Evolutionary conservation across 2,888 invertebrate genomes (phyloP).

Genomic region (Lasius fuliginosus): DNA sequence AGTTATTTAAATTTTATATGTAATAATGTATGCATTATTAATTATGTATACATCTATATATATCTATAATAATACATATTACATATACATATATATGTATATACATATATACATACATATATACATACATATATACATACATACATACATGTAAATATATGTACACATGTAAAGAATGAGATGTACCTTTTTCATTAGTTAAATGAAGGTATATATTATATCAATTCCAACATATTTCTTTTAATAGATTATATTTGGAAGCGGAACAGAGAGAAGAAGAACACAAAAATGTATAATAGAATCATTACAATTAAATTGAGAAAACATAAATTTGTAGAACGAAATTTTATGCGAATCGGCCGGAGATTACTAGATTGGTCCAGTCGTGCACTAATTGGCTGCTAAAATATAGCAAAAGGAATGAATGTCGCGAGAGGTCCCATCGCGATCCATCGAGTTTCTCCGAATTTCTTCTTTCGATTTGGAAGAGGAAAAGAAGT

Average conservation of each 20-base stretch:
- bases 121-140: too few relatives aligned
- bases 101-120: background rate
- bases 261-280: background rate
- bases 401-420: background rate
- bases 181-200: background rate
- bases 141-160: background rate
- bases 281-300: constrained; percentile 6
- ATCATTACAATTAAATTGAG: constrained; percentile 22
- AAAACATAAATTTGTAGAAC: background rate
- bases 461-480: constrained; percentile 36
- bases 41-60: background rate
- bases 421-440: constrained; percentile 22
- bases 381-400: background rate
- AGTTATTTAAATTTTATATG: background rate
- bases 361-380: background rate
- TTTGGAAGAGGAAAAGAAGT: constrained; percentile 36
- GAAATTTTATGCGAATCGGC: background rate
- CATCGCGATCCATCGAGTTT: constrained; percentile 31
- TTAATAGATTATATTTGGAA: constrained; percentile 1
- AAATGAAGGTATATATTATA: background rate
- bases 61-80: background rate
- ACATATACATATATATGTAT: background rate
- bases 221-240: constrained; percentile 12
- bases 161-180: background rate
- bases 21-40: background rate